Evolutionary conservation across 1,140 invertebrate genomes (phyloP).

Genomic region (Drosophila tani): DNA sequence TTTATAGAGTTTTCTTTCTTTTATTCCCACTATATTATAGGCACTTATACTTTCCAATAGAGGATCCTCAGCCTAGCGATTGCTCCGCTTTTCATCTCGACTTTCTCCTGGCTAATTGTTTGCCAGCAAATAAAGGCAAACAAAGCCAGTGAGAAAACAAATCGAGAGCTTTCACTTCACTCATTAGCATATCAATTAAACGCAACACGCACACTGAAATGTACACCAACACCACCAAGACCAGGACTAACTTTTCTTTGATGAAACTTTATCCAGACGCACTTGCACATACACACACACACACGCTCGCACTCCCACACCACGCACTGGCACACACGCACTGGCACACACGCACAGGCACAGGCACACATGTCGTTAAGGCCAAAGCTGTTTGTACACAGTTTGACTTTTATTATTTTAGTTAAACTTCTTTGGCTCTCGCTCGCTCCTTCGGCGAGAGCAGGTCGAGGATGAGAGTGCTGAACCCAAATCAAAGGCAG

Average conservation of each 20-base stretch:
- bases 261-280: constrained; percentile 61
- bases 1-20: too few relatives aligned
- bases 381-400: constrained; percentile 75
- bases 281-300: constrained; percentile 13
- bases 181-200: constrained; percentile 75
- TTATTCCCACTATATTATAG: neutral
- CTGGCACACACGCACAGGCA: constrained; percentile 1
- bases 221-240: constrained; percentile 25
- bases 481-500: constrained; percentile 71
- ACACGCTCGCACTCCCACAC: neutral
- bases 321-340: neutral
- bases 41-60: too few relatives aligned
- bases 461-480: constrained; percentile 20
- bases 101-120: constrained; percentile 38
- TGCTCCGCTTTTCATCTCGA: constrained; percentile 1
- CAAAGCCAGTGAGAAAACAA: constrained; percentile 51
- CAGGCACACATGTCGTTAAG: constrained; percentile 59
- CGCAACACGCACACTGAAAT: constrained; percentile 63
- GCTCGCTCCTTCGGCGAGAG: neutral
- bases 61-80: neutral
- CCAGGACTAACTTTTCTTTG: constrained; percentile 49
- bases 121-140: constrained; percentile 29
- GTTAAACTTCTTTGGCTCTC: constrained; percentile 65
- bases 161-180: constrained; percentile 60
- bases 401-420: constrained; percentile 83